A percentile compares a stretch with the other conserved stretches of the same genome.
Evolutionary conservation across 53 echinoderm and acorn worm species (phyloP).

Genomic region (Antedon mediterranea): DNA sequence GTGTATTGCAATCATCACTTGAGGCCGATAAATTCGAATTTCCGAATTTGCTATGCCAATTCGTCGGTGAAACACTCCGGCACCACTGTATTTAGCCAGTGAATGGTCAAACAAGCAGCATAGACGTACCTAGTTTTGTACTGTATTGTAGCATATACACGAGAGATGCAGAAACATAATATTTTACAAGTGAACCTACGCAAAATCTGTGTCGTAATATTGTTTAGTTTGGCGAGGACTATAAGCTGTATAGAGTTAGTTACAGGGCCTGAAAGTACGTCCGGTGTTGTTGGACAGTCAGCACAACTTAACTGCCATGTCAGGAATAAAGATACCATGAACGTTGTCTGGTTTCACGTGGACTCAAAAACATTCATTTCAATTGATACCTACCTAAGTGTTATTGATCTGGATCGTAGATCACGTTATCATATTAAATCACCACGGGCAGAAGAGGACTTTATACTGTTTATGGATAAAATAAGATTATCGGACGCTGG

Average conservation of each 20-base stretch:
- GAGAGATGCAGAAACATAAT: neutral
- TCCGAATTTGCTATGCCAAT: neutral
- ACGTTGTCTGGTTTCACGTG: neutral
- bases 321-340: neutral
- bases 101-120: neutral
- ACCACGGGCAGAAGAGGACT: neutral
- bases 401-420: neutral
- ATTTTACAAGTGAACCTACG: neutral
- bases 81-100: neutral
- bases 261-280: neutral
- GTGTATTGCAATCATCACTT: neutral
- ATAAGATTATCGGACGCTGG: neutral
- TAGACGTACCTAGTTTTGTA: neutral
- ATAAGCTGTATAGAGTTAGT: neutral
- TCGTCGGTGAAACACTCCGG: neutral
- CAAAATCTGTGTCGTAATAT: neutral
- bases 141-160: neutral
- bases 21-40: neutral
- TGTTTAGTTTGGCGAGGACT: neutral
- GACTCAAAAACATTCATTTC: neutral
- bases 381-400: neutral
- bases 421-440: neutral
- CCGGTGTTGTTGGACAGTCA: neutral
- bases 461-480: neutral
- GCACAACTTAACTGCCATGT: neutral